Evolutionary conservation across 1,140 invertebrate species (phyloP).

Genomic region (Ptiloglossa arizonensis): DNA sequence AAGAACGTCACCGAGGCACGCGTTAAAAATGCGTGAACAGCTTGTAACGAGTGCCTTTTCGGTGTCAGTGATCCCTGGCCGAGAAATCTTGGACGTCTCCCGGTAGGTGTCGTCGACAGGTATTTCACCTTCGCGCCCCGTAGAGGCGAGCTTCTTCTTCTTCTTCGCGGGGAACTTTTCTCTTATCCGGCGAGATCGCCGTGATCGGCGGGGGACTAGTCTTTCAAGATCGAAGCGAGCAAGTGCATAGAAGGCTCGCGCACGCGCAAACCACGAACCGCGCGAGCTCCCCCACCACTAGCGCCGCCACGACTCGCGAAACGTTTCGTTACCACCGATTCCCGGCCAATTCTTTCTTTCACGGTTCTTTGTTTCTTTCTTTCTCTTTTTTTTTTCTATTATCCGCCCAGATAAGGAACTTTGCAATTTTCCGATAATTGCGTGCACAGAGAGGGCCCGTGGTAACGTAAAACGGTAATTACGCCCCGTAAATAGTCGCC

Average conservation of each 20-base stretch:
- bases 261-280: too few relatives aligned
- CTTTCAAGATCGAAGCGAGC: conserved; percentile 14
- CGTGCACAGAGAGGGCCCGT: neutral
- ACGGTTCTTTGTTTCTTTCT: too few relatives aligned
- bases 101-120: conserved; percentile 35
- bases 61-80: conserved; percentile 31
- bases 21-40: conserved; percentile 50
- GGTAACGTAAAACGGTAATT: conserved; percentile 24
- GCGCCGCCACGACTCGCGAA: too few relatives aligned
- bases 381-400: neutral
- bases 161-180: conserved; percentile 5
- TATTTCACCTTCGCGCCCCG: conserved; percentile 24
- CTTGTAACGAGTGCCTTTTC: conserved; percentile 31
- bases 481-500: conserved; percentile 14
- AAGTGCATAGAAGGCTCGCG: neutral
- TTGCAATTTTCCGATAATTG: conserved; percentile 42
- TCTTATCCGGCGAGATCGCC: conserved; percentile 22
- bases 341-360: neutral
- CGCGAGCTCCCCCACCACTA: too few relatives aligned
- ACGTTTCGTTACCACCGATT: neutral
- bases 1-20: conserved; percentile 23
- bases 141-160: neutral
- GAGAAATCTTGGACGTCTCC: neutral
- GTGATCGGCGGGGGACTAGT: conserved; percentile 19
- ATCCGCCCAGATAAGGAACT: conserved; percentile 30